Evolutionary conservation across 2,113 vertebrate species (phyloP).

Genomic region (Phaethornis superciliosus): DNA sequence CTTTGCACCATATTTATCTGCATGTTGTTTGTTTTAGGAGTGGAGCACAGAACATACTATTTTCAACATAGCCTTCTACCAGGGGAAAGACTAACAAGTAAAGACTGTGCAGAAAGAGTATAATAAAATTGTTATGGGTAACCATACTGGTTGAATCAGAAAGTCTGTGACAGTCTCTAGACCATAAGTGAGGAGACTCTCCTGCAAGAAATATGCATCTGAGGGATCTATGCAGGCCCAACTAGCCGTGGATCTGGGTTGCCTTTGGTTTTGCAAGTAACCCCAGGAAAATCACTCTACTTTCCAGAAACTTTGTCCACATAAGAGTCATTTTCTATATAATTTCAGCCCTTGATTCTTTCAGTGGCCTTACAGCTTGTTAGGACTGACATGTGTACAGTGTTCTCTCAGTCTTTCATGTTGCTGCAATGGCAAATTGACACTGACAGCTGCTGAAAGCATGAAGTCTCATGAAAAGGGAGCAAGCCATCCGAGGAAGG

Average conservation of each 20-base stretch:
- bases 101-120: conserved; percentile 26
- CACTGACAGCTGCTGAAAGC: not conserved
- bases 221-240: not conserved
- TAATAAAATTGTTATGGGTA: conserved; percentile 49
- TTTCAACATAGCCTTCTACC: conserved; percentile 62
- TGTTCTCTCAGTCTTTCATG: not conserved
- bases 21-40: conserved; percentile 79
- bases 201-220: not conserved
- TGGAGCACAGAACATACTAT: conserved; percentile 63
- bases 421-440: not conserved
- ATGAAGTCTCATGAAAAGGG: not conserved
- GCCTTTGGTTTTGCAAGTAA: not conserved
- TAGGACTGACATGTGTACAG: not conserved
- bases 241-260: not conserved
- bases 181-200: not conserved
- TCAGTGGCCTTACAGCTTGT: not conserved
- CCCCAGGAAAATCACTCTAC: not conserved
- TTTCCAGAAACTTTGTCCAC: not conserved
- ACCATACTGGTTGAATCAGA: conserved; percentile 44
- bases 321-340: not conserved
- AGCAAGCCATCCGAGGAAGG: not conserved
- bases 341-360: not conserved
- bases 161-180: not conserved
- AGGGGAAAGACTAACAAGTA: conserved; percentile 42
- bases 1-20: conserved; percentile 74